Conservation (phyloP, 2,888 invertebrate species). For the Epistrophe grossulariae region DNA sequence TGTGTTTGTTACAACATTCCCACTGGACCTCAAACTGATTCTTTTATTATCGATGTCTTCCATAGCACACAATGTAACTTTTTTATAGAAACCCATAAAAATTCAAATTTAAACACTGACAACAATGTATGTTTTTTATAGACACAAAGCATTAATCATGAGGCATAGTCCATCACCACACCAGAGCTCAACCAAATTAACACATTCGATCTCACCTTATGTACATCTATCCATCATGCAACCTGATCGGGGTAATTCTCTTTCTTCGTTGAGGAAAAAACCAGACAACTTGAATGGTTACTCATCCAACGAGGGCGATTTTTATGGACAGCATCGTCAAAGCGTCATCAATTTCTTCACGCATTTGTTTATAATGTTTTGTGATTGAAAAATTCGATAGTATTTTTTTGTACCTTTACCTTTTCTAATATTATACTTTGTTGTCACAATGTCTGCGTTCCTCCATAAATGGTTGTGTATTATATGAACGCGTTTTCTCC, state of each 20-base stretch:
- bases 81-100: neutral
- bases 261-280: neutral
- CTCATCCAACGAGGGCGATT: conserved; percentile 55
- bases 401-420: conserved; percentile 20
- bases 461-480: conserved; percentile 61
- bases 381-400: conserved; percentile 68
- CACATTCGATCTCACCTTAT: conserved; percentile 42
- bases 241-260: conserved; percentile 18
- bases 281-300: conserved; percentile 23
- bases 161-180: neutral
- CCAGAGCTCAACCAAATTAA: conserved; percentile 35
- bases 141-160: conserved; percentile 18
- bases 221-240: too few relatives aligned
- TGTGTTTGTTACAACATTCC: neutral
- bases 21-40: neutral
- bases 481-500: conserved; percentile 54
- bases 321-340: conserved; percentile 65
- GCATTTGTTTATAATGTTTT: conserved; percentile 47
- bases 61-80: neutral
- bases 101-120: neutral
- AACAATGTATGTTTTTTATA: conserved; percentile 50
- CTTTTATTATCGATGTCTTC: neutral
- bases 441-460: conserved; percentile 48
- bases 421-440: conserved; percentile 6
- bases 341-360: conserved; percentile 19